Evolutionary conservation across 2,797 vertebrate species (phyloP), one percentile per base, ranked within the genome.

Genomic region (Megalops cyprinoides): DNA sequence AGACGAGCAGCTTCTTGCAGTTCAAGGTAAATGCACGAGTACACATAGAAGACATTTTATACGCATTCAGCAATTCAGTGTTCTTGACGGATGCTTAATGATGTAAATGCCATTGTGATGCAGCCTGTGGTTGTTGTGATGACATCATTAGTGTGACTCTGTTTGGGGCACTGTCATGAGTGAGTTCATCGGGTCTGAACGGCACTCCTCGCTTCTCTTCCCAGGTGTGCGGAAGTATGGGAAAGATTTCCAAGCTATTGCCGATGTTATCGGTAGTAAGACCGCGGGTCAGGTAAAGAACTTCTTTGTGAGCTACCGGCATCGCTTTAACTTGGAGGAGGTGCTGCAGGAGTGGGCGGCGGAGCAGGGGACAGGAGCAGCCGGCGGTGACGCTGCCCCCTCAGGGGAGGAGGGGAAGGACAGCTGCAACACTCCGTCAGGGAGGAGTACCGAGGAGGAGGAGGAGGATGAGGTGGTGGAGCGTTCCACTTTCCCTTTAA

Each of bases 261-360:
- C 98, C 79, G 98, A 99, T 88, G 98, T 99, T 90, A 99, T 99
- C 87, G 98, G 98, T 76, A 99, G 99, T 95, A 99, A 99, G 95
- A 99, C 98, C 83, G 95, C 99, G 91, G 97, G 97, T 81, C 98
- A 99, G 95, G 97, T 99, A 90, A 99, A 99, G 94, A 99, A 99
- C 94, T 99, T 99, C 94, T 99, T 99, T 87, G 97, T 99, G 91
- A 99, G 99, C 95, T 99, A 99, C 94, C 97, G 98, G 85, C 96
- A 98, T 84, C 96, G 98, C 76, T 99, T 99, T 95, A 99, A 99
- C 95, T 95, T 99, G 94, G 98, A 99, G 93, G 98, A 99, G 94
- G 98, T 99, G 91, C 96, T 99, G 90, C 97, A 98, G 95, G 98
- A 99, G 94, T 99, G 98, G 98, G 98, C 98, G 96, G 98, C 98